Conservation (phyloP, 1,140 invertebrate species). For the Drosophila hydei region DNA sequence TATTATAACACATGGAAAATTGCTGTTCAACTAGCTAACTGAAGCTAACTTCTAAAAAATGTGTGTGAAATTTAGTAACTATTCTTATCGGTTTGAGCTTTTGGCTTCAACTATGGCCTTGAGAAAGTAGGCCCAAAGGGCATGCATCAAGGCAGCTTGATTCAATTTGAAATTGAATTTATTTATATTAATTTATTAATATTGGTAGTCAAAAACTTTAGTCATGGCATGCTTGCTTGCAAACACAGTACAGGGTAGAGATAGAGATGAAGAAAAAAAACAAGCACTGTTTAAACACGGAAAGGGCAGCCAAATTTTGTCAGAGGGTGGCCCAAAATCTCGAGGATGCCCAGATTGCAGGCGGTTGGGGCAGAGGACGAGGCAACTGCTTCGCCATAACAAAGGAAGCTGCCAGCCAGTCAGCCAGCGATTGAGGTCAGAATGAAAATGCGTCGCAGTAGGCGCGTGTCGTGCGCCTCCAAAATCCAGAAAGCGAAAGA, state of each 20-base stretch:
- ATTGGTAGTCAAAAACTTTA: too few species aligned
- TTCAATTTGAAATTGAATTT: too few species aligned
- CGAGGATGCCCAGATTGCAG: background rate
- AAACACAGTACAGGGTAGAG: background rate
- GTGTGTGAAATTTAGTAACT: too few species aligned
- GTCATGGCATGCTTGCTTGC: too few species aligned
- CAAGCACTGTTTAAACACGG: conserved; percentile 32
- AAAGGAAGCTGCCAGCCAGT: conserved; percentile 18
- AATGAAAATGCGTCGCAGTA: conserved; percentile 66
- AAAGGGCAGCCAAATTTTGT: conserved; percentile 37
- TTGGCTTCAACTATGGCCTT: too few species aligned
- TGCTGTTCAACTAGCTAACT: too few species aligned
- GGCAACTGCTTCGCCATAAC: conserved; percentile 10
- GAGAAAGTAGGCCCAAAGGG: too few species aligned
- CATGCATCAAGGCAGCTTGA: too few species aligned
- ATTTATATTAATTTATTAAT: too few species aligned
- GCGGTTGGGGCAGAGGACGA: background rate
- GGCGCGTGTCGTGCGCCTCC: conserved; percentile 52
- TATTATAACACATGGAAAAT: too few species aligned
- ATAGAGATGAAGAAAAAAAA: background rate
- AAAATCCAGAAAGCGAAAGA: too few species aligned
- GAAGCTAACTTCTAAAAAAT: background rate
- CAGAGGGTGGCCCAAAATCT: conserved; percentile 17
- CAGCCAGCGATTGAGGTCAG: conserved; percentile 63
- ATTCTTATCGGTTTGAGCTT: too few species aligned